A percentile compares a stretch with the other conserved stretches of the same genome.
These are phyloP conservation scores for Drosophila littoralis DNA, from an alignment of 1,140 invertebrate species.

Conservation along the genomic window DNA sequence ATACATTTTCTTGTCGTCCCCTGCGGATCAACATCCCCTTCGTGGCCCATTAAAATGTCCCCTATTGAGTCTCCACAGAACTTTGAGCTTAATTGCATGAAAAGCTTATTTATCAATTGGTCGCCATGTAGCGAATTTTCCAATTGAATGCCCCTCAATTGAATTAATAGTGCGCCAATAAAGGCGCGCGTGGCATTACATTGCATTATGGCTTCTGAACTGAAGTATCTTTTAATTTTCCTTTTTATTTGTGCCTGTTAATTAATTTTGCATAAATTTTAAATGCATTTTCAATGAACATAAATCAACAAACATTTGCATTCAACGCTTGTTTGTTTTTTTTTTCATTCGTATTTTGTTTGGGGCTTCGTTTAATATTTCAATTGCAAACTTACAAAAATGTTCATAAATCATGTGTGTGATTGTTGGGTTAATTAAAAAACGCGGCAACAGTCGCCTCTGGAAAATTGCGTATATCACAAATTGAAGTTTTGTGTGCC, in stretches of 20 bases:
- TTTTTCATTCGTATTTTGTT: not conserved
- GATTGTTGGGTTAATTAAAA: constrained; percentile 41
- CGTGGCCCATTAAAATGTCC: not conserved
- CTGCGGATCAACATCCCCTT: not conserved
- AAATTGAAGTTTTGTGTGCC: constrained; percentile 62
- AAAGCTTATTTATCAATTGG: constrained; percentile 37
- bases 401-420: constrained; percentile 43
- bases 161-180: constrained; percentile 31
- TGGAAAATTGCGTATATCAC: constrained; percentile 56
- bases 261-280: constrained; percentile 50
- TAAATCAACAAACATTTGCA: constrained; percentile 43
- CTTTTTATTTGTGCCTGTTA: constrained; percentile 16
- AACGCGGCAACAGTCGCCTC: constrained; percentile 1
- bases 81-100: constrained; percentile 3
- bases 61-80: not conserved
- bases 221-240: not conserved
- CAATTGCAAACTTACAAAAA: constrained; percentile 24
- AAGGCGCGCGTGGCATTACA: constrained; percentile 27
- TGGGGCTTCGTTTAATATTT: constrained; percentile 3
- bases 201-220: constrained; percentile 20
- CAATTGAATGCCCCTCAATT: constrained; percentile 40
- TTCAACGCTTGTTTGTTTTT: constrained; percentile 5
- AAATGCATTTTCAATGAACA: constrained; percentile 34
- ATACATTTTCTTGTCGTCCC: too few species aligned
- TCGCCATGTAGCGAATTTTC: constrained; percentile 17